Base-by-base conservation (phyloP, 2,888 invertebrate species). In the Dascillus cervinus region DNA sequence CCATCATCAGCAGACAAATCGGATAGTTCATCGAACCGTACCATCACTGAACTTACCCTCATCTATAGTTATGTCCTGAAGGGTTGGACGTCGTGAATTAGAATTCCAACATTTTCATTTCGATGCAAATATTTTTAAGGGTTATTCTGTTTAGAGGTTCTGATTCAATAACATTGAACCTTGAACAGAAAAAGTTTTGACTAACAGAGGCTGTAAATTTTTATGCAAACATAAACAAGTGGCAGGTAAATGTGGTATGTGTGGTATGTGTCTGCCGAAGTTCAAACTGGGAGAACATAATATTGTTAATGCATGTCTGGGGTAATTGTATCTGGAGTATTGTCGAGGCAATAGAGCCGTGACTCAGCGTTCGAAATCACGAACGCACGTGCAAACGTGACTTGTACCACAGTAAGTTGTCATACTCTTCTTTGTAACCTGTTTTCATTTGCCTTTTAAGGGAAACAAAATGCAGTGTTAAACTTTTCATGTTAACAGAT, bases 21-120 rank as follows among this genome's bases (percentile, higher is more conserved):
- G 50, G 47, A 49, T 51, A 38, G 50, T 25, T 39, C 52, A 47
- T 46, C 46, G 49, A 48, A 52, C 46, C 51, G 48, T 48, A 44
- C 35, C 34, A 45, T 52, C 51, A 53, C 47, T 46, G 52, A 46
- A 49, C 46, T n/a, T 24, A 36, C 46, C 48, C 48, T 41, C 45
- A 37, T 45, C 46, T 40, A 43, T 42, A 36, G 43, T 40, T 44
- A 42, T 43, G 41, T 38, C 40, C 39, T 35, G 37, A 43, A 44
- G 47, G 50, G 50, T 44, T 38, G 27, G 26, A 22, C 33, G 23
- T 34, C 33, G 33, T 24, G 9, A 26, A 34, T 38, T 38, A 17
- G 17, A 17, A 17, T 17, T 17, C 17, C 17, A 17, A 8, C 4
- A 8, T 17, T 17, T 41, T 43, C 44, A 49, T 51, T 45, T 51